A percentile compares a stretch with the other conserved stretches of the same genome.
These are phyloP conservation scores for Coelopa pilipes DNA, from an alignment of 2,888 invertebrate genomes.

Conservation along the genomic window DNA sequence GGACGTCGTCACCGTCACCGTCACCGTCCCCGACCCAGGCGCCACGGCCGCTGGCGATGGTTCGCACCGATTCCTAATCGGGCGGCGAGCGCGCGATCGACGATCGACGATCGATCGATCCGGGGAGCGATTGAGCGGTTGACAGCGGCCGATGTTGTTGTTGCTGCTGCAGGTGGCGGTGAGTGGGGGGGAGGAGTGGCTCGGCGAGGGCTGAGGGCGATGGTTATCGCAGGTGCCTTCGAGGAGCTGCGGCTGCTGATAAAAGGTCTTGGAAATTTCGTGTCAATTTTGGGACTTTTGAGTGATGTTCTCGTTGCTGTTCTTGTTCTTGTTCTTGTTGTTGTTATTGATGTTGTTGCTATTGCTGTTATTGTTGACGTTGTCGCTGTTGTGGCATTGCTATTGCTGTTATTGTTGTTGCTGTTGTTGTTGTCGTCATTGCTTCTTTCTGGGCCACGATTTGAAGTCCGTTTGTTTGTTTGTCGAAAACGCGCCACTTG, in stretches of 20 bases:
- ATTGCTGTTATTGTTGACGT: background rate
- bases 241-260: background rate
- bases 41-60: too few relatives aligned
- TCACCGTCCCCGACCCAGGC: too few relatives aligned
- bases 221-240: background rate
- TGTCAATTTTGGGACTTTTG: background rate
- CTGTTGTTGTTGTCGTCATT: background rate
- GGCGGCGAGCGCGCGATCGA: too few relatives aligned
- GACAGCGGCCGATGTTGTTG: too few relatives aligned
- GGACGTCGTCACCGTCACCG: too few relatives aligned
- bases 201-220: background rate
- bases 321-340: background rate
- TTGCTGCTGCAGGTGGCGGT: too few relatives aligned
- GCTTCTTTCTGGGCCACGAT: background rate
- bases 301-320: background rate
- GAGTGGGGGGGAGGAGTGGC: background rate
- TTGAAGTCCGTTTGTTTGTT: constrained; percentile 11
- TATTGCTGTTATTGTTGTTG: background rate
- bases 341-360: background rate
- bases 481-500: constrained; percentile 10
- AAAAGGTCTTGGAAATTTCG: background rate
- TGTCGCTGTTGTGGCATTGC: background rate
- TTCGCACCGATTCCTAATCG: too few relatives aligned
- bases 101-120: too few relatives aligned
- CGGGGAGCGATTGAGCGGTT: too few relatives aligned